A percentile compares a stretch with the other conserved stretches of the same genome.
Evolutionary conservation across 2,113 vertebrate species (phyloP).

Genomic region (Orycteropus afer): DNA sequence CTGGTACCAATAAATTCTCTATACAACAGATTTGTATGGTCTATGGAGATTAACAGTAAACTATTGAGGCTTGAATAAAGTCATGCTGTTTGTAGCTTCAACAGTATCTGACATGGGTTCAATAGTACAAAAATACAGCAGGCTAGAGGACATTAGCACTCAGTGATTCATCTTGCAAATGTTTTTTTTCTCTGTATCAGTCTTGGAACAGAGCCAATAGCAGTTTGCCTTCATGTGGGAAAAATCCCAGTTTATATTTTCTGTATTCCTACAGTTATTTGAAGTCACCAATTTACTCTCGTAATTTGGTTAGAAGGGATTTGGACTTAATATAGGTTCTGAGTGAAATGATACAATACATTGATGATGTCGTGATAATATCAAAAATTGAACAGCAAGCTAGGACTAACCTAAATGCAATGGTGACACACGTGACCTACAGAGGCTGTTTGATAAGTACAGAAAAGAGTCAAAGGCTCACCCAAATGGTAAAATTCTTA

Average conservation of each 20-base stretch:
- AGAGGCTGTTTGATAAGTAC: not conserved
- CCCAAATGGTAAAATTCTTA: not conserved
- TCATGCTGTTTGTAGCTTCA: not conserved
- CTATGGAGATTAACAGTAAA: not conserved
- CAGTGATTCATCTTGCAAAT: not conserved
- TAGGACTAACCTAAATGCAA: not conserved
- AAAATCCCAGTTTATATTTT: not conserved
- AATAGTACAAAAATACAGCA: not conserved
- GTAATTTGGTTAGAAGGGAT: not conserved
- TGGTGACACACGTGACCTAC: not conserved
- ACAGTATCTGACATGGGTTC: not conserved
- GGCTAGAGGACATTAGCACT: not conserved
- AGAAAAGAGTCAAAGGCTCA: not conserved
- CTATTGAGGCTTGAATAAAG: not conserved
- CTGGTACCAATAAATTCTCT: too few species aligned
- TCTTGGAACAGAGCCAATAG: not conserved
- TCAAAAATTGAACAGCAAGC: not conserved
- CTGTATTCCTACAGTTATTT: not conserved
- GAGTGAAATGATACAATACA: not conserved
- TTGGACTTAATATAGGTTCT: not conserved
- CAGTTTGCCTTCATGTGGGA: not conserved
- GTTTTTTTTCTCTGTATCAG: not conserved
- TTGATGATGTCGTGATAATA: not conserved
- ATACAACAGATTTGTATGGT: too few species aligned
- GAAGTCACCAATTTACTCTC: not conserved